Evolutionary conservation across 2,888 invertebrate species (phyloP).

Genomic region (Hedychridium roseum): DNA sequence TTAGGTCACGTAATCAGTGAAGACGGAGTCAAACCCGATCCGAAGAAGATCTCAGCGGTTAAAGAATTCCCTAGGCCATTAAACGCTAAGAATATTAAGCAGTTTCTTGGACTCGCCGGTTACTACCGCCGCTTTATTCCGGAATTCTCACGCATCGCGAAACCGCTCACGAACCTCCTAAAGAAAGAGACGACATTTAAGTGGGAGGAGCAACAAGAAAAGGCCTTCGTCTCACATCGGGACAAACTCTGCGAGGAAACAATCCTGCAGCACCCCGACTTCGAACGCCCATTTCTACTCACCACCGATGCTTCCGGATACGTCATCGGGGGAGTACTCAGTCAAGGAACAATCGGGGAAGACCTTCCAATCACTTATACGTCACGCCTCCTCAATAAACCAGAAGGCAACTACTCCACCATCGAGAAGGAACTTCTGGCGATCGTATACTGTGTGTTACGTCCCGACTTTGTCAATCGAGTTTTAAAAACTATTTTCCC

Average conservation of each 20-base stretch:
- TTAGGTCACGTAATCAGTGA: too few species aligned
- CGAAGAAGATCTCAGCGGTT: too few species aligned
- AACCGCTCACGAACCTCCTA: too few species aligned
- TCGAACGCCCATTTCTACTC: neutral
- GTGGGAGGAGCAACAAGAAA: neutral
- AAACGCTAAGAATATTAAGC: too few species aligned
- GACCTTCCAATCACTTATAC: conserved; percentile 5
- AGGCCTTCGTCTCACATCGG: neutral
- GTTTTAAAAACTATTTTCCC: neutral
- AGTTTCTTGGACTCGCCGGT: too few species aligned
- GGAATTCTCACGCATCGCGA: too few species aligned
- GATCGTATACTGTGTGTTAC: neutral
- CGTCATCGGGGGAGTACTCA: conserved; percentile 1
- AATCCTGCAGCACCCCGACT: conserved; percentile 1
- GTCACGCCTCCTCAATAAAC: neutral
- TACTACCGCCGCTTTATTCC: too few species aligned
- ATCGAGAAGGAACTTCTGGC: neutral
- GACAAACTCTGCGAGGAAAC: neutral
- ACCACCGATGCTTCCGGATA: conserved; percentile 2
- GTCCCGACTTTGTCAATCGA: neutral
- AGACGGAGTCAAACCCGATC: too few species aligned
- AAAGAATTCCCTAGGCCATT: too few species aligned
- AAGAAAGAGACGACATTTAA: neutral
- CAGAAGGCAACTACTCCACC: conserved; percentile 3
- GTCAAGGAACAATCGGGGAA: conserved; percentile 5